A percentile compares a stretch with the other conserved stretches of the same genome.
These are phyloP conservation scores for Monoplex corrugatus DNA, from an alignment of 2,888 invertebrate species.

Conservation along the genomic window DNA sequence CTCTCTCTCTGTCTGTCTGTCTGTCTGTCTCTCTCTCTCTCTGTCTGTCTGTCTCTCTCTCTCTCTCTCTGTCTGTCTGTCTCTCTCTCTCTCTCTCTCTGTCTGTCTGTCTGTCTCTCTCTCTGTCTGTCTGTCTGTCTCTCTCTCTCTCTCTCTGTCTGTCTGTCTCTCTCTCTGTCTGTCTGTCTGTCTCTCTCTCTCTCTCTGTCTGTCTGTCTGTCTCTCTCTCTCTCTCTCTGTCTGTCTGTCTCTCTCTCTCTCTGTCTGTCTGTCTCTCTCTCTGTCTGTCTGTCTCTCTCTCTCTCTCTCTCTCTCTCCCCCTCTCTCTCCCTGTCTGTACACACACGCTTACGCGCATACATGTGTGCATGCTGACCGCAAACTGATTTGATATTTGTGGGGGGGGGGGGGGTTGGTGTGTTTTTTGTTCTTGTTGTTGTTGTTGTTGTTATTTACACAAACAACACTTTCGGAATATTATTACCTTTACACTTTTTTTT, in stretches of 20 bases:
- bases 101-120: background rate
- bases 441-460: too few species aligned
- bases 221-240: slow-evolving; percentile 34
- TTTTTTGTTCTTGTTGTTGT: background rate
- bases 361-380: background rate
- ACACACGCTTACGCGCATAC: background rate
- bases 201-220: slow-evolving; percentile 37
- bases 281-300: background rate
- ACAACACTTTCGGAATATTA: too few species aligned
- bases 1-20: background rate
- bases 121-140: slow-evolving; percentile 40
- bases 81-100: slow-evolving; percentile 6
- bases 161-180: slow-evolving; percentile 2
- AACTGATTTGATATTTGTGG: background rate
- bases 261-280: background rate
- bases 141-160: slow-evolving; percentile 4
- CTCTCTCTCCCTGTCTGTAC: background rate
- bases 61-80: slow-evolving; percentile 11
- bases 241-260: background rate
- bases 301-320: background rate
- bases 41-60: slow-evolving; percentile 43
- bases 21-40: slow-evolving; percentile 12
- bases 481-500: too few species aligned
- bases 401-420: background rate
- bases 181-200: slow-evolving; percentile 40